Conservation (phyloP, 2,888 invertebrate species). For the Athalia circularis region DNA sequence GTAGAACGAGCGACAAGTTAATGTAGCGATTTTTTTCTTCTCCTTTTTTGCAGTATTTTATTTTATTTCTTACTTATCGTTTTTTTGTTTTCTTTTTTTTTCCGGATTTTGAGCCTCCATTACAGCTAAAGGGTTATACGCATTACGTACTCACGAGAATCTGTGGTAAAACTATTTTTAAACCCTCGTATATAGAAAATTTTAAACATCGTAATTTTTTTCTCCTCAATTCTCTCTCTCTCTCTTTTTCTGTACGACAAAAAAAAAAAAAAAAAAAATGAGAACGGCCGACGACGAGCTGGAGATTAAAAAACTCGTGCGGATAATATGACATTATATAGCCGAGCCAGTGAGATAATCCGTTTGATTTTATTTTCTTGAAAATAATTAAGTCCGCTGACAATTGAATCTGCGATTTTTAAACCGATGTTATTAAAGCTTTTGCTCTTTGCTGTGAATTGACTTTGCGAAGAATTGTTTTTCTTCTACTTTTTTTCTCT, state of each 20-base stretch:
- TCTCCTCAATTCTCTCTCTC: not conserved
- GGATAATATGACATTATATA: not conserved
- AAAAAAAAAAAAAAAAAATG: not conserved
- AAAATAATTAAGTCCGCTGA: constrained; percentile 34
- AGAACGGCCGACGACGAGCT: constrained; percentile 14
- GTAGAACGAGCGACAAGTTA: constrained; percentile 8
- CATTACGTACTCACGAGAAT: too few species aligned
- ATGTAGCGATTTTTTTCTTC: constrained; percentile 5
- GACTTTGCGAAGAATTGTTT: not conserved
- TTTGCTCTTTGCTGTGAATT: too few species aligned
- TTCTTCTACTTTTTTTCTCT: not conserved
- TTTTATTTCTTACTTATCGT: not conserved
- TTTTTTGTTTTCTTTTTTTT: too few species aligned
- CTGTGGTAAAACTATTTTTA: too few species aligned
- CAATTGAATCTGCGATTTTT: not conserved
- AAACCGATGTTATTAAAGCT: constrained; percentile 2
- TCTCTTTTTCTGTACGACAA: not conserved
- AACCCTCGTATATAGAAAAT: too few species aligned
- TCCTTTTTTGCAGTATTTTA: not conserved
- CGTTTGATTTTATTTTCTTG: constrained; percentile 24
- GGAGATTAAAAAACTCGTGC: constrained; percentile 17
- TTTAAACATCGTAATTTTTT: not conserved
- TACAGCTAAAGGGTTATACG: too few species aligned
- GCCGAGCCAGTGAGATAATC: constrained; percentile 18
- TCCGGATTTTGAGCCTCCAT: too few species aligned